Percentiles rank a stretch among this genome's conserved stretches.
These are phyloP conservation scores for Montifringilla adamsi DNA, from an alignment of 2,113 vertebrate genomes.

Conservation along the genomic window DNA sequence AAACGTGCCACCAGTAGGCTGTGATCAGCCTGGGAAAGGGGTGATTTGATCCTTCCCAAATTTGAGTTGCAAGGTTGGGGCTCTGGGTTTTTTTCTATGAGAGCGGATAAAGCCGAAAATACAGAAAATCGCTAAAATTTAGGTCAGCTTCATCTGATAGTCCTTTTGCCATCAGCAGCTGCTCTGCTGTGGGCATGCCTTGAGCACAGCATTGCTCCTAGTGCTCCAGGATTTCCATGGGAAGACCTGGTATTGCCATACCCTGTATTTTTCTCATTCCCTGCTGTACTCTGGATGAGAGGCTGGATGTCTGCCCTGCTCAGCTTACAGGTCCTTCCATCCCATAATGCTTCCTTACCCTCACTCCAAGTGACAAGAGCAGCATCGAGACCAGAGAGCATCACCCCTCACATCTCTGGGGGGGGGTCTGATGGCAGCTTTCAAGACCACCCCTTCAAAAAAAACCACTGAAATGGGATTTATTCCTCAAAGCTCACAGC, in stretches of 20 bases:
- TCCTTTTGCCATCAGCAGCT: background rate
- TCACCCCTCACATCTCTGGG: background rate
- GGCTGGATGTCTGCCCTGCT: background rate
- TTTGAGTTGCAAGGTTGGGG: background rate
- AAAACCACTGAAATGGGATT: background rate
- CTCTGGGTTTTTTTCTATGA: background rate
- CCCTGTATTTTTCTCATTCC: background rate
- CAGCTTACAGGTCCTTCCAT: background rate
- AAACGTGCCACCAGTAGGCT: background rate
- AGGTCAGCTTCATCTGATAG: background rate
- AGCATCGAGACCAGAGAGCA: background rate
- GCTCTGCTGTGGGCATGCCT: background rate
- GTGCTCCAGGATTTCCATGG: background rate
- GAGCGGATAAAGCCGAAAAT: fast-evolving
- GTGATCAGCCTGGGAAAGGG: background rate
- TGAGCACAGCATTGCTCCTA: fast-evolving
- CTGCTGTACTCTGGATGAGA: background rate
- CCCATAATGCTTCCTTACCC: background rate
- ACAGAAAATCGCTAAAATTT: background rate
- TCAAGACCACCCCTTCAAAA: background rate
- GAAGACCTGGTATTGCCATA: background rate
- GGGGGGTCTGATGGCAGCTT: background rate
- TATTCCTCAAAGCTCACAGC: background rate
- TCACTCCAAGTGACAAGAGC: background rate
- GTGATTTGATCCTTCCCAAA: background rate